phyloP scores from a whole-genome alignment of 2,113 vertebrate species.

The Puntigrus tetrazona region DNA sequence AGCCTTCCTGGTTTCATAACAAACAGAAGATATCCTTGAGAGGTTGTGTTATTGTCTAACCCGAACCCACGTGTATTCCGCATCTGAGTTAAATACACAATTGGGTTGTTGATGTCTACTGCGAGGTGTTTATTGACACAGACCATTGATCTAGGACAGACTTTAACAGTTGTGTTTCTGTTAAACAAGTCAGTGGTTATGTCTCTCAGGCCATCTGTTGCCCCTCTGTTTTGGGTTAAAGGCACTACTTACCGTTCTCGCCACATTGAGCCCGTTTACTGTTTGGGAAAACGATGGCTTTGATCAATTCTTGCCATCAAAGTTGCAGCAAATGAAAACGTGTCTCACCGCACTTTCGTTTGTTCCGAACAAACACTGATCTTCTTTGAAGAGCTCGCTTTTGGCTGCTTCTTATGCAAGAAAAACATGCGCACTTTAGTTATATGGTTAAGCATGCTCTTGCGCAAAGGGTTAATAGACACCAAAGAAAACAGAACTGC shows the following conservation, averaged over 20 bases:
- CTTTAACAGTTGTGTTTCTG: conserved; percentile 46
- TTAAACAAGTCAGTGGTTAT: conserved; percentile 34
- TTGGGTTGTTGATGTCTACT: conserved; percentile 38
- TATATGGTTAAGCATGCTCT: background rate
- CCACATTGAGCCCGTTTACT: conserved; percentile 12
- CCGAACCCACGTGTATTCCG: background rate
- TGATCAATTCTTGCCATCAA: conserved; percentile 35
- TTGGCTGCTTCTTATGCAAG: background rate
- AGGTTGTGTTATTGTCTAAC: conserved; percentile 23
- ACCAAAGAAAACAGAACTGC: conserved; percentile 6
- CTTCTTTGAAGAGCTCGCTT: conserved; percentile 36
- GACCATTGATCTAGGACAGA: conserved; percentile 30
- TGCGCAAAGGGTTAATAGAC: background rate
- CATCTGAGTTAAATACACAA: background rate
- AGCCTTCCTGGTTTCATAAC: background rate
- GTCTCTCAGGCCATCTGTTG: conserved; percentile 43
- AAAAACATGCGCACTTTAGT: background rate
- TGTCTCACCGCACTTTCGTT: background rate
- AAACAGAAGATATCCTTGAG: conserved; percentile 1
- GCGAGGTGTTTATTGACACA: conserved; percentile 41
- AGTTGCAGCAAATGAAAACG: conserved; percentile 15
- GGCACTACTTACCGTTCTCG: background rate
- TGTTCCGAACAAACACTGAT: conserved; percentile 49
- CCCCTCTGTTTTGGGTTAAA: background rate
- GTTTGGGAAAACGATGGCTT: conserved; percentile 31